A percentile compares a stretch with the other conserved stretches of the same genome.
These are phyloP conservation scores for Xenentodon cancila DNA, from an alignment of 2,797 vertebrate species.

Conservation along the genomic window DNA sequence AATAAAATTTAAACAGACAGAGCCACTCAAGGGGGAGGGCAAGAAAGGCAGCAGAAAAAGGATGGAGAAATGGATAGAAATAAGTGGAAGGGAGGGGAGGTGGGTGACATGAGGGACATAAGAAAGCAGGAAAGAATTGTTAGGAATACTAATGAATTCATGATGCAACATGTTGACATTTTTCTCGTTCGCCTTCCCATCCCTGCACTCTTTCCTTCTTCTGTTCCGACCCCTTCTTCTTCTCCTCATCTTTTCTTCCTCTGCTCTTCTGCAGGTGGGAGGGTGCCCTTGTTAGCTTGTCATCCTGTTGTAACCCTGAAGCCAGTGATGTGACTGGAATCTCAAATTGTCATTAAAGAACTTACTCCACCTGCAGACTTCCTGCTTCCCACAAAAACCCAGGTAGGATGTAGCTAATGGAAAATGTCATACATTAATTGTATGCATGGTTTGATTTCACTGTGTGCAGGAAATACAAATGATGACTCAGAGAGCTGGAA, in stretches of 20 bases:
- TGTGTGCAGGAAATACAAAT: background rate
- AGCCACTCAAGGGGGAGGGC: background rate
- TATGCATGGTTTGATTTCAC: background rate
- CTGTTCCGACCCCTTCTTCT: background rate
- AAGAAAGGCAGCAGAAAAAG: background rate
- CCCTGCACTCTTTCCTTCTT: slow-evolving; percentile 6
- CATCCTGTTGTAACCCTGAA: slow-evolving; percentile 49
- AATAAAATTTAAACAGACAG: slow-evolving; percentile 1
- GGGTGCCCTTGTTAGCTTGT: slow-evolving; percentile 56
- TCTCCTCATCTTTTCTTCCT: background rate
- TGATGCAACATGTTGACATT: slow-evolving; percentile 72
- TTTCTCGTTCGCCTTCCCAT: slow-evolving; percentile 27
- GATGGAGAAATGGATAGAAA: background rate
- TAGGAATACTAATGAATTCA: slow-evolving; percentile 55
- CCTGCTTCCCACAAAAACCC: slow-evolving; percentile 25
- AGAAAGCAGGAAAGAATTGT: slow-evolving; percentile 18
- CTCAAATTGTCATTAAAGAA: slow-evolving; percentile 16
- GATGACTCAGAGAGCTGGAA: background rate
- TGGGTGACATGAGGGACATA: slow-evolving; percentile 12
- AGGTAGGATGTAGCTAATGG: slow-evolving; percentile 29
- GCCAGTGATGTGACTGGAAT: slow-evolving; percentile 61
- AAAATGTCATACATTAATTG: background rate
- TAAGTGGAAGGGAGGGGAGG: background rate
- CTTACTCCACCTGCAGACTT: slow-evolving; percentile 26
- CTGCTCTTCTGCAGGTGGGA: slow-evolving; percentile 36